These are phyloP conservation scores for Eulithis prunata DNA, from an alignment of 2,888 invertebrate species.

Conservation along the genomic window DNA sequence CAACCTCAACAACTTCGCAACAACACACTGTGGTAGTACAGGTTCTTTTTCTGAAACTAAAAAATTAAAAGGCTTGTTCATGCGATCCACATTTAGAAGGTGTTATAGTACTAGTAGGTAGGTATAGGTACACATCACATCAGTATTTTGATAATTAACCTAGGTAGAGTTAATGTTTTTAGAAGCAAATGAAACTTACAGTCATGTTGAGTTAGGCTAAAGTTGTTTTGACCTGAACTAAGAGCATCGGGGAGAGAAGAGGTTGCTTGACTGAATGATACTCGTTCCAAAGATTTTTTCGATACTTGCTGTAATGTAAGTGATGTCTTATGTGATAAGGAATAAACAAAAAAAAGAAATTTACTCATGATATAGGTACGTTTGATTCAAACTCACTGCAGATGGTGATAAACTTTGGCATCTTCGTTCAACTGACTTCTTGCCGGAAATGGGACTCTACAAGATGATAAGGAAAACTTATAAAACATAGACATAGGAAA, in stretches of 20 bases:
- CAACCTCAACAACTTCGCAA: constrained; percentile 59
- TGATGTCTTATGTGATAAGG: neutral
- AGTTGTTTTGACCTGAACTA: neutral
- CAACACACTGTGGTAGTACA: constrained; percentile 57
- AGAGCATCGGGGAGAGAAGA: constrained; percentile 34
- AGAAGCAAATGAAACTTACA: constrained; percentile 32
- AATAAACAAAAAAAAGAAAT: no score
- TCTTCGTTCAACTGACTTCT: constrained; percentile 53
- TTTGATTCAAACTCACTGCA: constrained; percentile 47
- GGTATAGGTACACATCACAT: no score
- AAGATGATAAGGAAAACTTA: constrained; percentile 30
- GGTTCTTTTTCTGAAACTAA: constrained; percentile 58
- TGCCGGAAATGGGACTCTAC: constrained; percentile 46
- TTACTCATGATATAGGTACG: no score
- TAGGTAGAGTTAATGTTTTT: neutral
- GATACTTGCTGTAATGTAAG: constrained; percentile 33
- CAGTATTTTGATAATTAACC: no score
- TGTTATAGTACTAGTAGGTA: no score
- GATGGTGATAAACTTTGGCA: constrained; percentile 65
- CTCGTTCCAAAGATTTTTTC: constrained; percentile 36
- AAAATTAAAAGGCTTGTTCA: neutral
- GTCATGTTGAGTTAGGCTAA: constrained; percentile 7
- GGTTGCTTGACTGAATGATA: constrained; percentile 32
- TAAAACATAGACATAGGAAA: neutral
- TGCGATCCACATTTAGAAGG: no score